Percentiles rank a stretch among this genome's conserved stretches.
Conservation (phyloP, 2,797 vertebrate genomes). For the Delichon dasypus region DNA sequence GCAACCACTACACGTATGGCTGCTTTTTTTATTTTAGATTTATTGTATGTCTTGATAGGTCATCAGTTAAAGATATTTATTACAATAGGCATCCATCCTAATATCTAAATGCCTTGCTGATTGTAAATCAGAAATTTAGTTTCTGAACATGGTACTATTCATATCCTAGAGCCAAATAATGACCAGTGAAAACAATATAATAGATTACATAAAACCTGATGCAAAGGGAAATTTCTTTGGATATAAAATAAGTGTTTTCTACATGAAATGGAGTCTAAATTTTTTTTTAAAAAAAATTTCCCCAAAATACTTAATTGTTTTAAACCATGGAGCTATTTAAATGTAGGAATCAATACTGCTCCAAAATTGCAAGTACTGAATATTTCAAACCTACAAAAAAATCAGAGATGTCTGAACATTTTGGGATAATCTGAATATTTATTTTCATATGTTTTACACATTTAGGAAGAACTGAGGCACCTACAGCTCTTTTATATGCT, state of each 20-base stretch:
- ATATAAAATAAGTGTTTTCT: neutral
- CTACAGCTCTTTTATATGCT: neutral
- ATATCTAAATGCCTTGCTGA: neutral
- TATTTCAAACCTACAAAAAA: neutral
- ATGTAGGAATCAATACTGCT: neutral
- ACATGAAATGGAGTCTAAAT: neutral
- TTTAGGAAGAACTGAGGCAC: neutral
- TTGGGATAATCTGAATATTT: neutral
- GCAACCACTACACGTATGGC: neutral
- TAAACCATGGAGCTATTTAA: neutral
- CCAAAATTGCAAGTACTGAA: neutral
- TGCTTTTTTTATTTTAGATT: neutral
- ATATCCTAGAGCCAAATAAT: neutral
- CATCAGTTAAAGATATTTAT: constrained; percentile 1
- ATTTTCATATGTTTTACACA: neutral
- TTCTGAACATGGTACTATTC: neutral
- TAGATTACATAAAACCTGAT: neutral
- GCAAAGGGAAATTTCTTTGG: neutral
- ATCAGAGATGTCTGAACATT: neutral
- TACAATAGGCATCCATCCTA: neutral
- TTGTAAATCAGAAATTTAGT: neutral
- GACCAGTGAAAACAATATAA: neutral
- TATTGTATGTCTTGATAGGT: neutral
- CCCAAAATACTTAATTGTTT: neutral
- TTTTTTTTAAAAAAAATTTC: neutral